Evolutionary conservation across 2,113 vertebrate genomes (phyloP).

Genomic region (Chamaetylas fuelleborni): DNA sequence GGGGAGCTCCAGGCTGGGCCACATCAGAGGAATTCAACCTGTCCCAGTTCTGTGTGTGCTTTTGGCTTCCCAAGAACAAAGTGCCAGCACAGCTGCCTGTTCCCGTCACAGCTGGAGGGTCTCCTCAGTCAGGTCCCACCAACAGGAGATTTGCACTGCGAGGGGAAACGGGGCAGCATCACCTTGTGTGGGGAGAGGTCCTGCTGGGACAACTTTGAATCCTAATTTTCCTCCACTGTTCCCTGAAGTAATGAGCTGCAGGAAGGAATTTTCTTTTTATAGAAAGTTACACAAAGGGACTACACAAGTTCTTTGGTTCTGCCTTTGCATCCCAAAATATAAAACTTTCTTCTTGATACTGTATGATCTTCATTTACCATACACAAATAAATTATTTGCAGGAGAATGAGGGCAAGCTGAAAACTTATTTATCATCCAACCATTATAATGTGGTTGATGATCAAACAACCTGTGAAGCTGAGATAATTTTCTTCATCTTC

Average conservation of each 20-base stretch:
- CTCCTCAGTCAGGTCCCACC: neutral
- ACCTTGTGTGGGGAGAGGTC: neutral
- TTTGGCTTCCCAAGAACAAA: neutral
- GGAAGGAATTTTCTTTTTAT: constrained; percentile 3
- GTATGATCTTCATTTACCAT: constrained; percentile 32
- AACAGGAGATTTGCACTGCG: neutral
- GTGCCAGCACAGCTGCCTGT: neutral
- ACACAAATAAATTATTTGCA: constrained; percentile 41
- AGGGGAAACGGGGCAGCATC: neutral
- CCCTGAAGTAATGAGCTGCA: neutral
- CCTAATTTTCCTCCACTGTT: neutral
- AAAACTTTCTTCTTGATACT: constrained; percentile 13
- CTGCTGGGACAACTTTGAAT: neutral
- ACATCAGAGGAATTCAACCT: neutral
- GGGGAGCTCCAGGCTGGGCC: neutral
- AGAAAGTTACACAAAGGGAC: constrained; percentile 3
- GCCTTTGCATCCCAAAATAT: constrained; percentile 15
- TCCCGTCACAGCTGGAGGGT: neutral
- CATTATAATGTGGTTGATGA: constrained; percentile 57
- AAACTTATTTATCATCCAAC: constrained; percentile 56
- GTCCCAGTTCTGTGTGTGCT: accelerated
- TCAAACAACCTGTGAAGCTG: constrained; percentile 64
- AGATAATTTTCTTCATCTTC: constrained; percentile 56
- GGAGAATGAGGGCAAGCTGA: neutral
- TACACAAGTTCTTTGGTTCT: constrained; percentile 9